Evolutionary conservation across 2,113 vertebrate genomes (phyloP), one percentile per base, ranked within the genome.

Genomic region (Polypterus senegalus): DNA sequence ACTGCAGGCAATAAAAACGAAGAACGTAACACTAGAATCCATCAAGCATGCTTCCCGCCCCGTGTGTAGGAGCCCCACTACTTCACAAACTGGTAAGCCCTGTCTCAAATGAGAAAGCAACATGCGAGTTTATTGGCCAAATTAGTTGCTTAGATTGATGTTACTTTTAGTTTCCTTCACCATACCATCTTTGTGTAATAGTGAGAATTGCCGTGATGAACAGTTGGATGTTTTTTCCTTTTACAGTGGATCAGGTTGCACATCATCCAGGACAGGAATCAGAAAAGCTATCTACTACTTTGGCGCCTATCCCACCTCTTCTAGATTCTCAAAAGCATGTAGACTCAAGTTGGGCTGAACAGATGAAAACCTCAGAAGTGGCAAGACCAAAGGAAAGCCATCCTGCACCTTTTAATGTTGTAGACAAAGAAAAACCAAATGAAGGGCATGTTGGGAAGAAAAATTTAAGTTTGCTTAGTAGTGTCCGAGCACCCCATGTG

Each of bases 1-100:
- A 83, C 90, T 99, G 48, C 91, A 87, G 63, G 91, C 92, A 71
- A 88, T 96, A 77, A 98, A 94, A 83, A 92, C 97, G 80, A 95
- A 91, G 82, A 89, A 73, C 0, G 74, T 89, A 3, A 86, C 79
- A 66, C 81, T 92, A 74, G 89, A 90, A 68, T 75, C 76, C 46
- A 83, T 90, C 79, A 88, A 89, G 74, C 86, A 81, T 70, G 81
- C 89, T 59, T 79, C 88, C 6, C 77, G 81, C 67, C 82, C 79
- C 1, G 75, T 81, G 67, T 88, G 87, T 80, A 89, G 89, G 81
- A 92, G 89, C 70, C 89, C 91, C 48, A 70, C 76, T 8, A 70
- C 74, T 57, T 77, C 80, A 49, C 63, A 62, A 59, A 58, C 82
- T 7, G 92, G 94, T 97, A 80, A 90, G 89, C 1, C 8, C 1